Conservation (phyloP, 2,888 invertebrate genomes). For the Strigamia maritima region DNA sequence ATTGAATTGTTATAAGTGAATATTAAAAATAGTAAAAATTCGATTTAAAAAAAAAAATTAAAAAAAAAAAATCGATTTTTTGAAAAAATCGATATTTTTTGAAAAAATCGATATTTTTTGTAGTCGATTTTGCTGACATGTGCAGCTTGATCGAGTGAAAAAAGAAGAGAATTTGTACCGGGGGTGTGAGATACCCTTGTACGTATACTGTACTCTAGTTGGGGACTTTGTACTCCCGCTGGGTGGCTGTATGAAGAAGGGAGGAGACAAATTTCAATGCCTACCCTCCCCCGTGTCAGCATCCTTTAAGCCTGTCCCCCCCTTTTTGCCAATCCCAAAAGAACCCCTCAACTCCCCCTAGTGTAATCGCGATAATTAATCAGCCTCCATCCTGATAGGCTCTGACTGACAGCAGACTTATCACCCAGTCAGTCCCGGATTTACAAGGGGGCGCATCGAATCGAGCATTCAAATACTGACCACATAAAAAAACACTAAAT, state of each 20-base stretch:
- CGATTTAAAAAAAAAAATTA: no score
- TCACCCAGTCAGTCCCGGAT: not conserved
- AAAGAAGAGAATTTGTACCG: no score
- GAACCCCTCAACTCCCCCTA: not conserved
- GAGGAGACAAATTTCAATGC: not conserved
- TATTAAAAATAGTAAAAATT: no score
- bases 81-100: no score
- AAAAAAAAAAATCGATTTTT: no score
- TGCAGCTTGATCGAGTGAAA: no score
- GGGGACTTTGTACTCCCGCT: not conserved
- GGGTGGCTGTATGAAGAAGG: not conserved
- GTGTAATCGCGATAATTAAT: constrained; percentile 26
- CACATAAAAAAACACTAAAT: not conserved
- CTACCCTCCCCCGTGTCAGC: not conserved
- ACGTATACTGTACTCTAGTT: not conserved
- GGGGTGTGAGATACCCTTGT: no score
- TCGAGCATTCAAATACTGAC: not conserved
- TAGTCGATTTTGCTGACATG: no score
- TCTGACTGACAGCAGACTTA: constrained; percentile 22
- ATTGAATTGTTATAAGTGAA: no score
- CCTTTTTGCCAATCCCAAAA: not conserved
- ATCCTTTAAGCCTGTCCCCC: constrained; percentile 5
- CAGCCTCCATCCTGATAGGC: constrained; percentile 16
- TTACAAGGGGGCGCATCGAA: not conserved
- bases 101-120: no score